Percentiles rank a stretch among this genome's conserved stretches.
These are phyloP conservation scores for Emydura subglobosa DNA, from an alignment of 2,113 vertebrate species.

Conservation along the genomic window DNA sequence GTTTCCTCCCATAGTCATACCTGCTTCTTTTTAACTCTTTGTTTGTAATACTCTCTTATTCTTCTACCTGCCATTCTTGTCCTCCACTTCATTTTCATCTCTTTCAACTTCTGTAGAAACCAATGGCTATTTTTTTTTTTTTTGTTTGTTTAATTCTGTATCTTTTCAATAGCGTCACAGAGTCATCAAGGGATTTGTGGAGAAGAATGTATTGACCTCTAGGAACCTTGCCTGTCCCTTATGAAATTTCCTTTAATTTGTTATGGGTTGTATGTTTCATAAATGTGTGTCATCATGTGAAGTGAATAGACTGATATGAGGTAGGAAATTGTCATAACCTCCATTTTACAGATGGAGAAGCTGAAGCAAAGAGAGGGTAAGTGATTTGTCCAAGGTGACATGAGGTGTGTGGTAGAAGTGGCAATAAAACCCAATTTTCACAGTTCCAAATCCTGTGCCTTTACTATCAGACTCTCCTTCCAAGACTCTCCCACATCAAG, in stretches of 20 bases:
- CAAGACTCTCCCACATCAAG: background rate
- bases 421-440: background rate
- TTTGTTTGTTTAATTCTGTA: conserved; percentile 25
- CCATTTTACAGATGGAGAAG: background rate
- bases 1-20: conserved; percentile 19
- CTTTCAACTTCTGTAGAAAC: conserved; percentile 6
- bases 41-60: background rate
- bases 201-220: conserved; percentile 27
- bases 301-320: background rate
- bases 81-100: background rate
- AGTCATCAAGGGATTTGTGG: conserved; percentile 55
- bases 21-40: background rate
- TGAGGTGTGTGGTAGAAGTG: background rate
- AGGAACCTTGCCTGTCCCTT: conserved; percentile 24
- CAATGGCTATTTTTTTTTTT: background rate
- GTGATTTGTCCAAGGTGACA: background rate
- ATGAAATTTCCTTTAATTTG: conserved; percentile 35
- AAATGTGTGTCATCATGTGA: background rate
- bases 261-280: conserved; percentile 14
- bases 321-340: background rate
- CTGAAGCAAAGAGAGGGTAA: background rate
- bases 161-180: conserved; percentile 42
- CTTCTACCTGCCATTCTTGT: background rate
- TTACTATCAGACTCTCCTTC: background rate
- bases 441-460: background rate